Percentiles rank a stretch among this genome's conserved stretches.
Evolutionary conservation across 2,113 vertebrate species (phyloP).

Genomic region (Anarhynchus alexandrinus): DNA sequence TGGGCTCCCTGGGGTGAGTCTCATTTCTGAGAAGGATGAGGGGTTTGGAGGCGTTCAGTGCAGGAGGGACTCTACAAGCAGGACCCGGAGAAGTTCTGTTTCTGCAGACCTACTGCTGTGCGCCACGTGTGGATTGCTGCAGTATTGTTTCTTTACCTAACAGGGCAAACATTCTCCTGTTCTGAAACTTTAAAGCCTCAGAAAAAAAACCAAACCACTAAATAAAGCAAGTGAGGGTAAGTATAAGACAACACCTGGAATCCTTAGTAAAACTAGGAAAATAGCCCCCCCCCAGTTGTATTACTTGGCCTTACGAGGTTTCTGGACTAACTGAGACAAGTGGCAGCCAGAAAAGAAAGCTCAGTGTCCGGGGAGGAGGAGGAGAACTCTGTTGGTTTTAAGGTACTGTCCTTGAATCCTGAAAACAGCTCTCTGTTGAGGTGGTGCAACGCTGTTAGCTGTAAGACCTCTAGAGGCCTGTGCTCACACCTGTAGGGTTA

Average conservation of each 20-base stretch:
- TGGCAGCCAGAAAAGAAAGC: background rate
- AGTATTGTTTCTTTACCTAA: background rate
- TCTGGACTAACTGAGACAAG: background rate
- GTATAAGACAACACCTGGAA: background rate
- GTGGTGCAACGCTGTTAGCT: background rate
- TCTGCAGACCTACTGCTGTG: background rate
- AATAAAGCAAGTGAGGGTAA: background rate
- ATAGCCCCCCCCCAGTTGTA: background rate
- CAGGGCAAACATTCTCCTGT: background rate
- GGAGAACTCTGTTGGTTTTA: background rate
- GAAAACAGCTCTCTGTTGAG: background rate
- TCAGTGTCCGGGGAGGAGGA: background rate
- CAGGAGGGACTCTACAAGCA: background rate
- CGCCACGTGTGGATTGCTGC: background rate
- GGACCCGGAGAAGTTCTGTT: background rate
- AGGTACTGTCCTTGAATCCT: background rate
- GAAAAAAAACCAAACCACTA: background rate
- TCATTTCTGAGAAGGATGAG: background rate
- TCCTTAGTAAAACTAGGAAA: background rate
- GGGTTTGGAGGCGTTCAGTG: background rate
- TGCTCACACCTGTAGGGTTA: background rate
- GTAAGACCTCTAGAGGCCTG: background rate
- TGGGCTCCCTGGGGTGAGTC: background rate
- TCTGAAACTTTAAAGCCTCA: background rate
- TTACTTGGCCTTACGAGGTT: background rate